Conservation (phyloP, 2,888 invertebrate species). For the Diadromus collaris region DNA sequence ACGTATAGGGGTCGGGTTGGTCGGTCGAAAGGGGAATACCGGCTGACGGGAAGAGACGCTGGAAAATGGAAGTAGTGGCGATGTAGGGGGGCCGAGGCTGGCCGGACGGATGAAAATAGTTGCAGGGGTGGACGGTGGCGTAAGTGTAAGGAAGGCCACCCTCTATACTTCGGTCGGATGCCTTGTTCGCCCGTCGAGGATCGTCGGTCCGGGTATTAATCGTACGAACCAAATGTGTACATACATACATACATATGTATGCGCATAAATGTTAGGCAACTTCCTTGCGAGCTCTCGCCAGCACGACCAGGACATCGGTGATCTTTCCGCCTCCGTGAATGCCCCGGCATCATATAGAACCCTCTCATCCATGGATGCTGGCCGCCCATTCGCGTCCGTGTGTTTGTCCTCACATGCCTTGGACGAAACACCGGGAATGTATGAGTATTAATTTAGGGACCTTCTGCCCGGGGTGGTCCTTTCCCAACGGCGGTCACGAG, state of each 20-base stretch:
- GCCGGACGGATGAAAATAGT: constrained; percentile 60
- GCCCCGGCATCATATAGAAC: constrained; percentile 35
- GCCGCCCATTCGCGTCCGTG: constrained; percentile 30
- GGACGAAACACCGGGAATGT: constrained; percentile 53
- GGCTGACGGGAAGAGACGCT: constrained; percentile 45
- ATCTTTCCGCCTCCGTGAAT: constrained; percentile 57
- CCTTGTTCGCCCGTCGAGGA: constrained; percentile 42
- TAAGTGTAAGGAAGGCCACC: constrained; percentile 50
- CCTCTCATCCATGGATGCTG: constrained; percentile 30
- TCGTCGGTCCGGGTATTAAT: constrained; percentile 56
- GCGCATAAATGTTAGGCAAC: constrained; percentile 14
- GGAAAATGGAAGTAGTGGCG: constrained; percentile 53
- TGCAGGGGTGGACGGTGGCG: constrained; percentile 47
- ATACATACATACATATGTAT: constrained; percentile 23
- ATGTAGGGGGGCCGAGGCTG: constrained; percentile 39
- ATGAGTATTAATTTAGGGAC: constrained; percentile 78
- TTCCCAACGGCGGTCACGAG: constrained; percentile 68
- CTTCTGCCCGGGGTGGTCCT: constrained; percentile 64
- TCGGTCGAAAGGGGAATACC: constrained; percentile 41
- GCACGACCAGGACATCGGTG: constrained; percentile 53
- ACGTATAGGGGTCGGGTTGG: constrained; percentile 65
- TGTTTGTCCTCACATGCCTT: constrained; percentile 35
- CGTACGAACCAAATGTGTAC: constrained; percentile 45
- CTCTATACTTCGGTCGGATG: constrained; percentile 56
- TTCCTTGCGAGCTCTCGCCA: constrained; percentile 59